Percentiles rank a stretch among this genome's conserved stretches.
These are phyloP conservation scores for Alviniconcha strummeri DNA, from an alignment of 2,888 invertebrate genomes.

Conservation along the genomic window DNA sequence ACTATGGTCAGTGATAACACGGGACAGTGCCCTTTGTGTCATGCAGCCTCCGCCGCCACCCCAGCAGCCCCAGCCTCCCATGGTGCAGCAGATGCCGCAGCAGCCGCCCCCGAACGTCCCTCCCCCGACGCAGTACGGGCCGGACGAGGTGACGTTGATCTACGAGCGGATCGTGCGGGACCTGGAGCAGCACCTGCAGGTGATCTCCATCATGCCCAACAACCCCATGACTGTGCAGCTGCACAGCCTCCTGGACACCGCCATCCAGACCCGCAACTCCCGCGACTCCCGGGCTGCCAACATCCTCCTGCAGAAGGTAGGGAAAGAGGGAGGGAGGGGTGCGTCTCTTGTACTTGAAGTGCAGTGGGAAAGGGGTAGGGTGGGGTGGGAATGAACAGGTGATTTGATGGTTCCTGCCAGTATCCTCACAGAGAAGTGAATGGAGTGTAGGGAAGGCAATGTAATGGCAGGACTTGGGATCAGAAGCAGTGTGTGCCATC, in stretches of 20 bases:
- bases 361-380: background rate
- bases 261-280: conserved; percentile 85
- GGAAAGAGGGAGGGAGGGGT: conserved; percentile 11
- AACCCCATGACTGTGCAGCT: conserved; percentile 81
- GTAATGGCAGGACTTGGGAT: no score
- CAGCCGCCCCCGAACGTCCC: background rate
- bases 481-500: no score
- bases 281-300: conserved; percentile 88
- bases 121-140: conserved; percentile 76
- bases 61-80: conserved; percentile 14
- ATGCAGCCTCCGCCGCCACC: background rate
- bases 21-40: background rate
- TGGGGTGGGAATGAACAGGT: background rate
- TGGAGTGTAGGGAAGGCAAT: no score
- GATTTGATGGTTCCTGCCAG: no score
- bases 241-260: conserved; percentile 86
- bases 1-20: no score
- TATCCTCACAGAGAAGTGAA: no score
- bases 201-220: conserved; percentile 73
- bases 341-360: background rate
- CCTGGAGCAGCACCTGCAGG: conserved; percentile 84
- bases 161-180: conserved; percentile 75
- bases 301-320: conserved; percentile 86
- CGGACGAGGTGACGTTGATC: conserved; percentile 27
- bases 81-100: conserved; percentile 14